Conservation (phyloP, 1,140 invertebrate species). For the Anthonomus grandis region DNA sequence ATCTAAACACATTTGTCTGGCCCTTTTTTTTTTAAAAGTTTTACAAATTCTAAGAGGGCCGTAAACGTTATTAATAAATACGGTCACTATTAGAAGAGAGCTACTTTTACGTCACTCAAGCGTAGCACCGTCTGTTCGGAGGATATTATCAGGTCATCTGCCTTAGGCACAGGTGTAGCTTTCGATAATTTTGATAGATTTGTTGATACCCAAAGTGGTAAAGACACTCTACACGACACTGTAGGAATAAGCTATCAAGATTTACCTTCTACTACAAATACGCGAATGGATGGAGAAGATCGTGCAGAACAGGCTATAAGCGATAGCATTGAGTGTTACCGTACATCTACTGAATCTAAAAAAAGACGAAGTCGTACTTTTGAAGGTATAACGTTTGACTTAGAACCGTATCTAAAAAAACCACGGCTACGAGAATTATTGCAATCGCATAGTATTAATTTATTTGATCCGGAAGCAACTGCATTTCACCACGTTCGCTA, state of each 20-base stretch:
- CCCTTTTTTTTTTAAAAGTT: neutral
- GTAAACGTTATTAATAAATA: neutral
- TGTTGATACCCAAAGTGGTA: constrained; percentile 47
- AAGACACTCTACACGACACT: constrained; percentile 52
- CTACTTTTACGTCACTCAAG: neutral
- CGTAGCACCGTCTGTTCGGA: neutral
- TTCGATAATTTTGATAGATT: constrained; percentile 51
- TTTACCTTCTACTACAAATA: neutral
- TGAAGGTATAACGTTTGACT: constrained; percentile 13
- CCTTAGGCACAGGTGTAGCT: constrained; percentile 42
- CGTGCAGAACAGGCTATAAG: neutral
- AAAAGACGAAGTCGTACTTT: constrained; percentile 5
- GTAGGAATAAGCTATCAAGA: constrained; percentile 47
- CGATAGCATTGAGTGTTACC: neutral
- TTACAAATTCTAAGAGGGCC: neutral
- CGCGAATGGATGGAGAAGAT: neutral
- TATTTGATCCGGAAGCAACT: constrained; percentile 20
- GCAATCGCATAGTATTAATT: constrained; percentile 12
- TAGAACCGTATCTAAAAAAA: constrained; percentile 17
- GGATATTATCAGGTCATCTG: neutral
- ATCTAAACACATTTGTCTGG: neutral
- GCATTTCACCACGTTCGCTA: neutral
- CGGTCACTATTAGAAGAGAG: neutral
- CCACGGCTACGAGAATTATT: constrained; percentile 21
- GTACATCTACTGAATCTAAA: neutral